Evolutionary conservation across 2,797 vertebrate species (phyloP).

Genomic region (Forpus xanthops): DNA sequence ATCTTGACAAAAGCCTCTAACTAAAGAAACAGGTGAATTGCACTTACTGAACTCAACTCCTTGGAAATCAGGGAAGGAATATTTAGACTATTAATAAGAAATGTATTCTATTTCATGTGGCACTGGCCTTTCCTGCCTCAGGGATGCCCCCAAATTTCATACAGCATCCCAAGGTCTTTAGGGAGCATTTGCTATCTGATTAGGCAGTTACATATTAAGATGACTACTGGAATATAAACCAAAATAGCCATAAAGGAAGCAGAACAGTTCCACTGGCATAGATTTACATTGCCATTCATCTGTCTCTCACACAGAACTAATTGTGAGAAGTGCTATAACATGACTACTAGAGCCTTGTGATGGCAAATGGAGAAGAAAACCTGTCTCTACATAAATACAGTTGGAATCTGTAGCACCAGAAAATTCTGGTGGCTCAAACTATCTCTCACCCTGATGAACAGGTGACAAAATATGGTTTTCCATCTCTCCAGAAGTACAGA

Average conservation of each 20-base stretch:
- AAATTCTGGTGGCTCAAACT: neutral
- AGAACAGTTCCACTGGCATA: neutral
- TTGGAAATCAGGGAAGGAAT: neutral
- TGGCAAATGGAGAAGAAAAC: neutral
- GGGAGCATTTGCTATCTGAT: neutral
- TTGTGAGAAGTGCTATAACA: neutral
- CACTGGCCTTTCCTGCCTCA: neutral
- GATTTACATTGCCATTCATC: neutral
- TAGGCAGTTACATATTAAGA: neutral
- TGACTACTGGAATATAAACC: neutral
- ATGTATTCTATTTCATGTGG: neutral
- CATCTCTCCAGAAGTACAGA: neutral
- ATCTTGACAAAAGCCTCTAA: neutral
- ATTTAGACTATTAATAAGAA: neutral
- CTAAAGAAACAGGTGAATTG: neutral
- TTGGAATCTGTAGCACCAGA: neutral
- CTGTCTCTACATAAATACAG: neutral
- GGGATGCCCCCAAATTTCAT: neutral
- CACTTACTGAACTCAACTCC: neutral
- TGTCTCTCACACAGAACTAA: neutral
- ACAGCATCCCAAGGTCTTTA: neutral
- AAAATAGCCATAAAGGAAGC: constrained; percentile 4
- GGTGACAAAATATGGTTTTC: neutral
- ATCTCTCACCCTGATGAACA: neutral
- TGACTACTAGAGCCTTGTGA: neutral